Conservation (phyloP, 2,113 vertebrate species). For the Indicator maculatus region DNA sequence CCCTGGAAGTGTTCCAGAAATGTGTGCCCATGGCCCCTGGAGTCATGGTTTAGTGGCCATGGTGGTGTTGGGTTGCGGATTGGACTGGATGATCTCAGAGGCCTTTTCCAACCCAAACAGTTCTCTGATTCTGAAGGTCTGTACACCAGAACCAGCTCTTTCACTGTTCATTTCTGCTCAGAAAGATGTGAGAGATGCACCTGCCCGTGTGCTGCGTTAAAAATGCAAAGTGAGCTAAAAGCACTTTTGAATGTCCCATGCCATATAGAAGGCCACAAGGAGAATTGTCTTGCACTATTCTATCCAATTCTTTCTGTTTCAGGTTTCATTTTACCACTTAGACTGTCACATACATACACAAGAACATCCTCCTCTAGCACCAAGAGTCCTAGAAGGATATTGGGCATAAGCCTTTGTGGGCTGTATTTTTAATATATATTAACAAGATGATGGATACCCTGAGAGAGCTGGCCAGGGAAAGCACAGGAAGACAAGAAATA, state of each 20-base stretch:
- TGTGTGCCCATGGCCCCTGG: too few species aligned
- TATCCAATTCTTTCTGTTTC: background rate
- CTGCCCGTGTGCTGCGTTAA: background rate
- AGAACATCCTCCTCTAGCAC: background rate
- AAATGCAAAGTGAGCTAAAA: background rate
- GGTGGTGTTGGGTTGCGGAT: too few species aligned
- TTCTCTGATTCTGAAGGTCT: too few species aligned
- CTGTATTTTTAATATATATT: slow-evolving; percentile 41
- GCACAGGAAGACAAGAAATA: slow-evolving; percentile 52
- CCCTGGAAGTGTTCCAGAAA: too few species aligned
- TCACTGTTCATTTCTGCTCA: background rate
- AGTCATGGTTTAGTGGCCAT: too few species aligned
- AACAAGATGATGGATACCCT: background rate
- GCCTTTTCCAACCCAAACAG: too few species aligned
- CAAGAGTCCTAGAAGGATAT: background rate
- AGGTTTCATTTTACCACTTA: background rate
- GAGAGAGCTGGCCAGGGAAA: slow-evolving; percentile 18
- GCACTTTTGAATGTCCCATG: background rate
- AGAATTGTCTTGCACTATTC: background rate
- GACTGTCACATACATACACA: background rate
- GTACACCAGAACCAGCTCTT: background rate
- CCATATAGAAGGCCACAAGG: background rate
- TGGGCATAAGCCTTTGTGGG: background rate
- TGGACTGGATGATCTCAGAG: too few species aligned
- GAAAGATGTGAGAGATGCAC: background rate